Evolutionary conservation across 2,113 vertebrate genomes (phyloP), one percentile per base, ranked within the genome.

Genomic region (Pyrgilauda ruficollis): DNA sequence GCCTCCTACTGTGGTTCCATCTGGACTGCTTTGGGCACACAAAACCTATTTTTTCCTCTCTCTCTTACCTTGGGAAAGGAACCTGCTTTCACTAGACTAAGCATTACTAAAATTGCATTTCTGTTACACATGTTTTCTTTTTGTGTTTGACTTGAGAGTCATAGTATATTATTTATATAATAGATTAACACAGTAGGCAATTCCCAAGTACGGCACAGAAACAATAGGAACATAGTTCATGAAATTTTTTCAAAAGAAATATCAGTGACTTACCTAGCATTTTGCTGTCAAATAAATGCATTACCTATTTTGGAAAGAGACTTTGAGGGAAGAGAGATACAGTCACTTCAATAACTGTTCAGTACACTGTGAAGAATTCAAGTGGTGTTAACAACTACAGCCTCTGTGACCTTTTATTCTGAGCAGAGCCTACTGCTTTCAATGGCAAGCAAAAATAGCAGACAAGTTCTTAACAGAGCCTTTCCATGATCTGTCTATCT

Each of bases 1-100:
- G 68, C 58, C 87, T 75, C 55, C 78, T 87, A 78, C 62, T 78
- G 86, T 78, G 81, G 61, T 69, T 96, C 92, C 84, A 91, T 92
- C 92, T 93, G 89, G 76, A 95, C 37, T 93, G 75, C 56, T 93
- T 39, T 87, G 72, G 61, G 76, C 28, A 90, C 23, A 90, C 41
- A 55, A 64, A 86, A 82, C 9, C 26, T 80, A 7, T 27, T 70
- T 89, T 76, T 76, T 55, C 67, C 30, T 3, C 15, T 59, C 11
- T 63, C 24, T 64, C 24, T 61, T 41, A 85, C 43, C 18, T 56
- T 44, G 20, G 39, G 21, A 53, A 75, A 86, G 50, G 18, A 46
- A 18, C 6, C 37, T 74, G 20, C 8, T 69, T 94, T 82, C 52
- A 59, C 18, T 82, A 43, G 16, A 63, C 8, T 64, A 20, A 58